Evolutionary conservation across 2,888 invertebrate species (phyloP), one percentile per base, ranked within the genome.

Genomic region (Drosophila meridionalis): DNA sequence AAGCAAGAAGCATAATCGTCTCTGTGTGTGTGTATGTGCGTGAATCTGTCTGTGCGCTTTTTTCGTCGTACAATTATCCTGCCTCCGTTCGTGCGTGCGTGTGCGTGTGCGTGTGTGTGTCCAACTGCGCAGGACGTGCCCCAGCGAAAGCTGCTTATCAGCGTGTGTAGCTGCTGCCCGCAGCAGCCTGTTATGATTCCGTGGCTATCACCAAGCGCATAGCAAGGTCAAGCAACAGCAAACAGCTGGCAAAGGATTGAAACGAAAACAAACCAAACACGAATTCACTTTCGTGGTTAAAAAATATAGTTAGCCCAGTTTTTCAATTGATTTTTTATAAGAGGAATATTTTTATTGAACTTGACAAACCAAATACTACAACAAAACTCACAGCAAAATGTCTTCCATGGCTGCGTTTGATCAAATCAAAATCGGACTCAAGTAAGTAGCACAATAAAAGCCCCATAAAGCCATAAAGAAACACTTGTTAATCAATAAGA

Each of bases 371-470:
- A 65, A 68, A 42, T 28, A 45, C 2, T 30, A 64, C 65, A 65
- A 65, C 42, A 26, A 66, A 68, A 26, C 57, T 50, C 60, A 45
- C 38, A 53, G 59, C 64, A 91, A 87, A 69, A 92, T 92, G 92
- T 83, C 92, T 76, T 91, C 92, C 55, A 86, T 92, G 83, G 90
- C 92, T 73, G 91, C 92, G 63, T 79, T 92, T 80, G 92, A 92
- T 77, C 92, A 92, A 85, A 89, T 92, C 45, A 92, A 92, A 86
- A 88, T 92, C 76, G 92, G 92, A 69, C 83, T 92, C 50, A 92
- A 92, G 92, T 92, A 91, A 92, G 92, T 89, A 47, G 32, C 9
- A 9, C 2, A 6, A 36, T 26, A 20, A 34, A 20, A 32, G 2
- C 5, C 48, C 7, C 30, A 30, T 26, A n/a, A 55, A 38, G 5